These are phyloP conservation scores for Trachops cirrhosus DNA, from an alignment of 2,797 vertebrate species.

Conservation along the genomic window DNA sequence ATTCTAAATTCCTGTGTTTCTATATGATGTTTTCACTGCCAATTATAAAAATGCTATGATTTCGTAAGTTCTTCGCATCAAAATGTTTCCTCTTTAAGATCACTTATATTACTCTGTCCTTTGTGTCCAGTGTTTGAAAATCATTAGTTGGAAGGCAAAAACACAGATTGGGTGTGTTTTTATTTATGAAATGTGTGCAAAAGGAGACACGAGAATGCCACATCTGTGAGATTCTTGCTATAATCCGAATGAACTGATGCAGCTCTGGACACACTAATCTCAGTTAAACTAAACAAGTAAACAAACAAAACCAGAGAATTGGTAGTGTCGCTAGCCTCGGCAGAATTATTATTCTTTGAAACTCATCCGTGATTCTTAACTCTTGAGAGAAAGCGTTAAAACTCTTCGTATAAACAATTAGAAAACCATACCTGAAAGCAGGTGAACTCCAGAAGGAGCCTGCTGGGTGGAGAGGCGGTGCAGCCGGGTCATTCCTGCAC, in stretches of 20 bases:
- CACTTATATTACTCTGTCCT: not conserved
- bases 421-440: not conserved
- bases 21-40: not conserved
- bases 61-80: not conserved
- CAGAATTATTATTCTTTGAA: not conserved
- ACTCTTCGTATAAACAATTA: too few relatives aligned
- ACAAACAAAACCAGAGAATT: not conserved
- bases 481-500: not conserved
- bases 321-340: too few relatives aligned
- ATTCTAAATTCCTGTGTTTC: too few relatives aligned
- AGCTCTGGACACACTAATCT: not conserved
- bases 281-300: not conserved
- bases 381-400: not conserved
- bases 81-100: not conserved
- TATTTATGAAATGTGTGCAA: not conserved
- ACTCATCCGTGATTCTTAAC: not conserved
- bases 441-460: not conserved
- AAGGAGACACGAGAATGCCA: not conserved
- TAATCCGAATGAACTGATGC: accelerated
- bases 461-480: accelerated
- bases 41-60: not conserved
- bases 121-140: not conserved
- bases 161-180: not conserved
- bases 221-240: not conserved
- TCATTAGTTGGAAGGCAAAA: not conserved